Evolutionary conservation across 2,113 vertebrate species (phyloP).

Genomic region (Synodontis membranacea): DNA sequence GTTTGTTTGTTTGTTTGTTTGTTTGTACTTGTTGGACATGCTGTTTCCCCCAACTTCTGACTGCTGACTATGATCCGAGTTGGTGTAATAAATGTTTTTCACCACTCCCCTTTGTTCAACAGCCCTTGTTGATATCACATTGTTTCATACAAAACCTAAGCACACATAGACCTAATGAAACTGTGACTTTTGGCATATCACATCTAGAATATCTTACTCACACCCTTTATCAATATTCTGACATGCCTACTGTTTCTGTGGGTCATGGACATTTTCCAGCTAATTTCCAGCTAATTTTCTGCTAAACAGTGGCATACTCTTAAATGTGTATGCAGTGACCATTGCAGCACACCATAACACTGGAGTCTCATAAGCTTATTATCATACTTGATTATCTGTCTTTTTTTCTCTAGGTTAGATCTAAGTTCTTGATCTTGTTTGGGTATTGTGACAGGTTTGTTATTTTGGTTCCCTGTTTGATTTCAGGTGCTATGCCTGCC

Average conservation of each 20-base stretch:
- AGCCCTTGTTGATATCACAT: conserved; percentile 5
- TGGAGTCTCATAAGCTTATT: not conserved
- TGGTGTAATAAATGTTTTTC: not conserved
- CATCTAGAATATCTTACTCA: conserved; percentile 2
- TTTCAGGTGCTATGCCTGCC: not conserved
- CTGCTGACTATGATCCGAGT: not conserved
- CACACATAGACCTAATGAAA: not conserved
- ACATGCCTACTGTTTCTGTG: not conserved
- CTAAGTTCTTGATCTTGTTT: not conserved
- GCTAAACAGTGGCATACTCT: not conserved
- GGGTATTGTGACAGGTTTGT: not conserved
- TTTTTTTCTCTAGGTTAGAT: not conserved
- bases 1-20: not conserved
- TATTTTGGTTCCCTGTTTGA: not conserved
- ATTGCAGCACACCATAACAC: not conserved
- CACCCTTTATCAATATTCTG: not conserved
- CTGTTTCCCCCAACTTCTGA: not conserved
- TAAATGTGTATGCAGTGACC: not conserved
- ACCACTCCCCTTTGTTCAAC: conserved; percentile 43
- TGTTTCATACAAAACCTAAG: conserved; percentile 15
- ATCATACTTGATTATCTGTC: not conserved
- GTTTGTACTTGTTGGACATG: not conserved
- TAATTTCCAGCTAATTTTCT: too few species aligned
- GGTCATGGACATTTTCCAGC: not conserved
- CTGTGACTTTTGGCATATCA: conserved; percentile 7